Conservation (phyloP, 1,140 invertebrate genomes). For the Papilio polytes region DNA sequence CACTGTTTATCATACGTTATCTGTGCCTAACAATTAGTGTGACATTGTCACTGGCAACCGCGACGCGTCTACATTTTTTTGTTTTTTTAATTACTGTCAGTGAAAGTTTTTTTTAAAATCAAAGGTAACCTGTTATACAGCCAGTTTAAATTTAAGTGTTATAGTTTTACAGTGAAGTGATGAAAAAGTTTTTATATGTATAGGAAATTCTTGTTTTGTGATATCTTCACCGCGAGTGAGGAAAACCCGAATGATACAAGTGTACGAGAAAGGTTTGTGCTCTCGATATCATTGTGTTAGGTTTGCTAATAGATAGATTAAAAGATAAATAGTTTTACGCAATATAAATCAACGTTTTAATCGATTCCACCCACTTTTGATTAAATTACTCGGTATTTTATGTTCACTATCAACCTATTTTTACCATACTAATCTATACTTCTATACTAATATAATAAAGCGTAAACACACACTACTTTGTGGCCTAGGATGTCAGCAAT, state of each 20-base stretch:
- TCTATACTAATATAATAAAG: too few species aligned
- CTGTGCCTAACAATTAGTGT: slow-evolving; percentile 36
- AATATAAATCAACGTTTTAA: background rate
- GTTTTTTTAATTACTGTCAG: slow-evolving; percentile 1
- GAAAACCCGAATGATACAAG: slow-evolving; percentile 16
- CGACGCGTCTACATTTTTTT: background rate
- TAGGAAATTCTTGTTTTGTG: slow-evolving; percentile 58
- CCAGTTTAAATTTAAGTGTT: background rate
- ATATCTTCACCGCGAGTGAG: slow-evolving; percentile 52
- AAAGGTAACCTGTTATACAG: background rate
- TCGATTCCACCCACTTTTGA: background rate
- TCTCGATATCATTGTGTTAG: background rate
- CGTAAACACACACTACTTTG: too few species aligned
- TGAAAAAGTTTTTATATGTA: slow-evolving; percentile 44
- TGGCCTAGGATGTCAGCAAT: too few species aligned
- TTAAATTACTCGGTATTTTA: background rate
- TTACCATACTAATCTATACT: too few species aligned
- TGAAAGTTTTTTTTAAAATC: slow-evolving; percentile 12
- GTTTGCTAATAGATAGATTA: background rate
- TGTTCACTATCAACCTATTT: background rate
- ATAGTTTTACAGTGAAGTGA: slow-evolving; percentile 21
- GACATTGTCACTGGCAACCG: slow-evolving; percentile 35
- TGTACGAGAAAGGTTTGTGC: background rate
- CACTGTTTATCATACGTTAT: slow-evolving; percentile 36
- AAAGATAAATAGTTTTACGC: background rate